These are phyloP conservation scores for Eumaeus atala DNA, from an alignment of 1,140 invertebrate genomes.

Conservation along the genomic window DNA sequence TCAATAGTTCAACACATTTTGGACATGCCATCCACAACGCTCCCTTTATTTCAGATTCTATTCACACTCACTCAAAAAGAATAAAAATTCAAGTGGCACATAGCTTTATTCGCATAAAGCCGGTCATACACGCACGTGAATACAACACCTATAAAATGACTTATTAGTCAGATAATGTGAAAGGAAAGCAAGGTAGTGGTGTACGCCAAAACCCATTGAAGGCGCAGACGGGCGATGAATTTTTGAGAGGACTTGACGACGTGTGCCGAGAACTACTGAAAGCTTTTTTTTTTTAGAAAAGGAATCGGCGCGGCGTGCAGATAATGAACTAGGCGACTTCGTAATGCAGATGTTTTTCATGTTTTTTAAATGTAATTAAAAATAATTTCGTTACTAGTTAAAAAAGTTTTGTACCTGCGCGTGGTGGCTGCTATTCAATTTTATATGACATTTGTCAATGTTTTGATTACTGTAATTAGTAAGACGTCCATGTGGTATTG, in stretches of 20 bases:
- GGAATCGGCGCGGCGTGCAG: constrained; percentile 41
- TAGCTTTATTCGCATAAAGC: too few species aligned
- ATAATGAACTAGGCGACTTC: constrained; percentile 52
- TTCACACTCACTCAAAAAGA: too few species aligned
- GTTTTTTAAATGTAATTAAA: constrained; percentile 10
- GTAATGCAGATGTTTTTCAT: constrained; percentile 19
- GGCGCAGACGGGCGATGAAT: constrained; percentile 65
- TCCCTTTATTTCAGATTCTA: too few species aligned
- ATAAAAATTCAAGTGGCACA: too few species aligned
- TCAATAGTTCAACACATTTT: too few species aligned
- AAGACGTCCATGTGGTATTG: too few species aligned
- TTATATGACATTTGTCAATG: background rate
- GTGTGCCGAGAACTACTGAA: constrained; percentile 53
- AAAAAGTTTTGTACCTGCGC: constrained; percentile 1
- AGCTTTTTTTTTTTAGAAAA: constrained; percentile 54
- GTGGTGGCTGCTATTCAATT: background rate
- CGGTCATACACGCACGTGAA: too few species aligned
- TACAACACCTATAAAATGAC: constrained; percentile 28
- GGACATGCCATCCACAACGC: too few species aligned
- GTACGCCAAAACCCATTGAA: constrained; percentile 44
- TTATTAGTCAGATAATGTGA: constrained; percentile 42
- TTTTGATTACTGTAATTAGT: background rate
- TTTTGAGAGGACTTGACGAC: constrained; percentile 63
- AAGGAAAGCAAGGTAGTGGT: constrained; percentile 29
- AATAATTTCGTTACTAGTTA: constrained; percentile 7